Evolutionary conservation across 2,888 invertebrate species (phyloP), one percentile per base, ranked within the genome.

Genomic region (Arrhopalites spinosus): DNA sequence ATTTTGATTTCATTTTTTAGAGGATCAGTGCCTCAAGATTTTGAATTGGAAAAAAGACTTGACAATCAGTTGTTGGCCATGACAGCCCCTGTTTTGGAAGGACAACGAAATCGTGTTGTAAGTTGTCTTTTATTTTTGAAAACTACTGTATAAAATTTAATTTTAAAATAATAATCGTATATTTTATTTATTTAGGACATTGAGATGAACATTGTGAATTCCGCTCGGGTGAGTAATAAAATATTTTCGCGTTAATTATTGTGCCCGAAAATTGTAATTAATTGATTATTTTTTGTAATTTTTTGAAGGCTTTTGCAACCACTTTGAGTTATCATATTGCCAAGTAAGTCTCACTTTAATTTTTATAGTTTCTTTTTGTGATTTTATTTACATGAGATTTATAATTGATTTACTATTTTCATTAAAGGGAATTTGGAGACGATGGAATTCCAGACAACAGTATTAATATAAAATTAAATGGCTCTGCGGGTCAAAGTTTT

Each of bases 401-500:
- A 56, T 56, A 20, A n/a, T 15, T 2, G 20, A 36, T 36, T 7
- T 36, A 36, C 36, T 27, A 15, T 36, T 50, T 71, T 2, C 30
- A 68, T 84, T 80, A 17, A 84, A 95, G 95, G 87, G 93, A 93
- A 88, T 94, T 91, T 85, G 91, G 93, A 17, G 96, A 96, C 83
- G 88, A 88, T 45, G 97, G 98, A 8, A 88, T 98, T 15, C 95
- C 96, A 0, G 90, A 90, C 25, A 90, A 89, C 81, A 90, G 90
- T 77, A 92, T 98, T 79, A 90, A 93, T 84, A 93, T 99, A 74
- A 89, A 89, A 53, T 87, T 98, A 80, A 91, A 87, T 64, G 99
- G 99, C 20, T 96, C 97, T 1, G 99, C 98, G 13, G 99, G 99
- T 15, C 99, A 99, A 88, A 98, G 98, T 85, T 99, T 99, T 88